These are phyloP conservation scores for Brachynemurus nebulosus DNA, from an alignment of 2,888 invertebrate species.

Conservation along the genomic window DNA sequence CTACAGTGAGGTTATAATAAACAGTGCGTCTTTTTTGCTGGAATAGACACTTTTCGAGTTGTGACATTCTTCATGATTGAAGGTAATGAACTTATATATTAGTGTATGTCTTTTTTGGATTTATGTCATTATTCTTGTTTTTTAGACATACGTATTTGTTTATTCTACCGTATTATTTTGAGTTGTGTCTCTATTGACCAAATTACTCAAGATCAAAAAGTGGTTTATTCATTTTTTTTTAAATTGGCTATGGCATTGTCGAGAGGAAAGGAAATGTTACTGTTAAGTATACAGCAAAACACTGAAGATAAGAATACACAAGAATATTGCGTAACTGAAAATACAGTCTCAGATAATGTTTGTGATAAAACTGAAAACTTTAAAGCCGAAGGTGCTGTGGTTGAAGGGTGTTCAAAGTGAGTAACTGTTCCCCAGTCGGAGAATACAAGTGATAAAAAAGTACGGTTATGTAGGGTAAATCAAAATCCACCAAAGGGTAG, in stretches of 20 bases:
- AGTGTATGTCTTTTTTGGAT: no score
- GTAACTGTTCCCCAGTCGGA: conserved; percentile 1
- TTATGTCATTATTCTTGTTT: no score
- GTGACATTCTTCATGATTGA: no score
- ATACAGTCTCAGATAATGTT: neutral
- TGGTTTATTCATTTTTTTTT: neutral
- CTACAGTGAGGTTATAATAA: no score
- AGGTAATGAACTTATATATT: no score
- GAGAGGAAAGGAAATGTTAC: neutral
- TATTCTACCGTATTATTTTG: no score
- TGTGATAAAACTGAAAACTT: neutral
- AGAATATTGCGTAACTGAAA: neutral
- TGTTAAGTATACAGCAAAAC: neutral
- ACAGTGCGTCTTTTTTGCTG: no score
- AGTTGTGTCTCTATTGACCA: neutral
- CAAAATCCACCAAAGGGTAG: no score
- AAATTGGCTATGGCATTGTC: neutral
- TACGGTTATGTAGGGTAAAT: no score
- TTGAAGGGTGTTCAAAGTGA: conserved; percentile 2
- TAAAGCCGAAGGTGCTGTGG: conserved; percentile 1
- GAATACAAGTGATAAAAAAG: neutral
- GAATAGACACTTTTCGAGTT: no score
- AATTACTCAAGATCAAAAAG: neutral
- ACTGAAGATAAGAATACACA: neutral
- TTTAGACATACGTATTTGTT: no score